A percentile compares a stretch with the other conserved stretches of the same genome.
Evolutionary conservation across 1,140 invertebrate species (phyloP).

Genomic region (Zaprionus davidi): DNA sequence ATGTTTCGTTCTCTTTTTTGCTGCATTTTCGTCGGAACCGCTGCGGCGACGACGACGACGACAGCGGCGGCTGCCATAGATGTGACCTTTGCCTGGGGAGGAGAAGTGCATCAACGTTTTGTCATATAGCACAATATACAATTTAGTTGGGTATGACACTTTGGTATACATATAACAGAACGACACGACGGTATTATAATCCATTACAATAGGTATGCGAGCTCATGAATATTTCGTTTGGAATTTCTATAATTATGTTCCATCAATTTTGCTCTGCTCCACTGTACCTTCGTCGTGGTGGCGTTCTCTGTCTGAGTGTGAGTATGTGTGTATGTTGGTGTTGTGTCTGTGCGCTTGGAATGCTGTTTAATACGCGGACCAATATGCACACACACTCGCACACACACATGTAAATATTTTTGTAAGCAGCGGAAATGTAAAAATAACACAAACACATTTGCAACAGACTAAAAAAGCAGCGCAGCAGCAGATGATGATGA

Average conservation of each 20-base stretch:
- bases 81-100: slow-evolving; percentile 49
- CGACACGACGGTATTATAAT: slow-evolving; percentile 1
- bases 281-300: slow-evolving; percentile 11
- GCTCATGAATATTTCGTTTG: slow-evolving; percentile 4
- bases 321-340: slow-evolving; percentile 36
- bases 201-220: slow-evolving; percentile 3
- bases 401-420: slow-evolving; percentile 66
- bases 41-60: not conserved
- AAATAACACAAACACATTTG: slow-evolving; percentile 78
- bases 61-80: slow-evolving; percentile 26
- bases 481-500: slow-evolving; percentile 24
- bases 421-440: slow-evolving; percentile 80
- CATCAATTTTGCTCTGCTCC: slow-evolving; percentile 24
- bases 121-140: slow-evolving; percentile 7
- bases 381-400: slow-evolving; percentile 17
- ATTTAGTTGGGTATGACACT: slow-evolving; percentile 1
- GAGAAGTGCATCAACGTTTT: slow-evolving; percentile 38
- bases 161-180: slow-evolving; percentile 4
- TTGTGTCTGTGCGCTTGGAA: slow-evolving; percentile 54
- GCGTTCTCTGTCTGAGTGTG: slow-evolving; percentile 28
- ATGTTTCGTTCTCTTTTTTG: slow-evolving; percentile 53
- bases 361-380: slow-evolving; percentile 49
- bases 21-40: slow-evolving; percentile 45
- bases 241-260: slow-evolving; percentile 2
- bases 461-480: slow-evolving; percentile 55